Conservation (phyloP, 2,797 vertebrate species). For the Sebastes matsubarae region DNA sequence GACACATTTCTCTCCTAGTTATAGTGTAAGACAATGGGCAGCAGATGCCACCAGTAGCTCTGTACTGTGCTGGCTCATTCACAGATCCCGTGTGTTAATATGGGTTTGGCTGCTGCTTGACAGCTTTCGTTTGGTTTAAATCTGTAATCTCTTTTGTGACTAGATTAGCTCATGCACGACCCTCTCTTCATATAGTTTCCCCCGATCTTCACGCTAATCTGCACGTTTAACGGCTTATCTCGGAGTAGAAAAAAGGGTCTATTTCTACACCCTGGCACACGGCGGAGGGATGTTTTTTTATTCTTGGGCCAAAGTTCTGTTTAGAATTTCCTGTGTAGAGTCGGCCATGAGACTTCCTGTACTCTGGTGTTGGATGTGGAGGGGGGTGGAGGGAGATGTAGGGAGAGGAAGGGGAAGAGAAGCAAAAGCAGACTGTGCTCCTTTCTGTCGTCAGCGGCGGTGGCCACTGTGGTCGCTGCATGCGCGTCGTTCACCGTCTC, state of each 20-base stretch:
- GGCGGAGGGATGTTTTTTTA: constrained; percentile 24
- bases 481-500: constrained; percentile 15
- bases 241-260: neutral
- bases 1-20: constrained; percentile 9
- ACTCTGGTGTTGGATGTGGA: constrained; percentile 63
- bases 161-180: constrained; percentile 62
- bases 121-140: constrained; percentile 69
- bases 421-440: constrained; percentile 59
- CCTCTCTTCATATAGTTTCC: constrained; percentile 41
- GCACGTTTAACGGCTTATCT: constrained; percentile 4
- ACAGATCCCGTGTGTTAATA: constrained; percentile 58
- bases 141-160: constrained; percentile 75
- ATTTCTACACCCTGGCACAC: constrained; percentile 21
- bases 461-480: constrained; percentile 47
- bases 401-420: constrained; percentile 74
- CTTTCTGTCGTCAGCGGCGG: constrained; percentile 52
- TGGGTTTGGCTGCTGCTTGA: constrained; percentile 63
- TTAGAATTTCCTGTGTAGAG: constrained; percentile 80
- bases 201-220: constrained; percentile 27
- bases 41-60: constrained; percentile 44
- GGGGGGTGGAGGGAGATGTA: constrained; percentile 53
- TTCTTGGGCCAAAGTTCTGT: constrained; percentile 67
- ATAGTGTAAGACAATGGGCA: constrained; percentile 17
- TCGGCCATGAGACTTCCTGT: constrained; percentile 80
- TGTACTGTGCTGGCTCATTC: constrained; percentile 26